Conservation (phyloP, 2,113 vertebrate genomes). For the Archilochus colubris region DNA sequence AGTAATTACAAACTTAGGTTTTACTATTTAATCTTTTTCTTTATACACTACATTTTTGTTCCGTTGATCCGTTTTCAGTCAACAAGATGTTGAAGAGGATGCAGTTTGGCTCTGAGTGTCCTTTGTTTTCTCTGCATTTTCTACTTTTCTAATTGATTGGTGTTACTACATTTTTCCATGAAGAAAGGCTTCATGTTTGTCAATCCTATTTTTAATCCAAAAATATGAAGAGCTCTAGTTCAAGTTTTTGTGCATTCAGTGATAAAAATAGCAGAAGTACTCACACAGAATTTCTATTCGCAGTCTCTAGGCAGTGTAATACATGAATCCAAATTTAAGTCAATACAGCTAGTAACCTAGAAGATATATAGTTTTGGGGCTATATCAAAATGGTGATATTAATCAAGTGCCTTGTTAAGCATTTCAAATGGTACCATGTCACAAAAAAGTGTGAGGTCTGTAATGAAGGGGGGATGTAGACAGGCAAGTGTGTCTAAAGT, state of each 20-base stretch:
- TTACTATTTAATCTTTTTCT: not conserved
- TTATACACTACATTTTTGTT: not conserved
- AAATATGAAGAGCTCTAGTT: not conserved
- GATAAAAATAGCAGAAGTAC: constrained; percentile 30
- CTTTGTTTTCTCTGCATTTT: not conserved
- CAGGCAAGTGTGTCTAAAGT: not conserved
- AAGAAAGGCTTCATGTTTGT: not conserved
- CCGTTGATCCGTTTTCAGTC: not conserved
- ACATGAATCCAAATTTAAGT: not conserved
- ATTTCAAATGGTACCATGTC: not conserved
- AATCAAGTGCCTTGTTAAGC: not conserved
- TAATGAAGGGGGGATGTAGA: not conserved
- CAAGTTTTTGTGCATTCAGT: not conserved
- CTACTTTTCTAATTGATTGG: not conserved
- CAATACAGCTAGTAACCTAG: not conserved
- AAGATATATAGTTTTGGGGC: not conserved
- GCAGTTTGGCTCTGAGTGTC: not conserved
- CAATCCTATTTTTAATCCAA: not conserved
- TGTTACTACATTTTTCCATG: not conserved
- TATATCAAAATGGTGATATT: not conserved
- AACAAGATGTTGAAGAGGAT: not conserved
- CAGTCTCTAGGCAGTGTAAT: not conserved
- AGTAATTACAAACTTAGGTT: not conserved
- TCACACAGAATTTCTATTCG: not conserved
- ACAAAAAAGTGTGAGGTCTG: not conserved